Evolutionary conservation across 2,888 invertebrate genomes (phyloP), one percentile per base, ranked within the genome.

Genomic region (Dryomyza anilis): DNA sequence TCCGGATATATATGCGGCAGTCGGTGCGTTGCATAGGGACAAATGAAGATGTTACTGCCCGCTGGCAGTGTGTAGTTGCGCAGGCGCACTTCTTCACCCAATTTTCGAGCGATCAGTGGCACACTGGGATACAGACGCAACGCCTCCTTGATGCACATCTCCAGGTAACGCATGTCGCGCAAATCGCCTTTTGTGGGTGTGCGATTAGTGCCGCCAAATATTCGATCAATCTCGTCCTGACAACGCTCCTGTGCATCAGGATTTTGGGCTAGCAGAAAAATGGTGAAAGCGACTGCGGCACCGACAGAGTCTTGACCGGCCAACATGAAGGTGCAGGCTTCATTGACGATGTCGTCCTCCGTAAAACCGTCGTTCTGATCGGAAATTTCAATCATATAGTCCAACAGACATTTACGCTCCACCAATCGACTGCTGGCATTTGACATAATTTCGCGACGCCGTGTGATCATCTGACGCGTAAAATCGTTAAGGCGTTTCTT

Each of bases 91-190:
- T 82, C 82, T 71, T 83, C 83, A 23, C 80, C 80, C 48, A 82
- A 67, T 62, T 80, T 78, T 2, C 83, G 78, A 1, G 83, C 83
- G 10, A 83, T 78, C 3, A 83, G 58, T 2, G 84, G 83, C 2
- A 83, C 83, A 68, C 83, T 84, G 27, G 84, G 84, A 71, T 82
- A 84, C 1, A 83, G 69, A 25, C 90, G 84, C 63, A 91, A 73
- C 0, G 89, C 85, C 78, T 91, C 91, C 75, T 91, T 91, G 52
- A 91, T 87, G 73, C 89, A 90, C 77, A 87, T 87, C 70, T 91
- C 91, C 69, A 90, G 79, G 73, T 89, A 91, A 43, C 86, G 85
- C 87, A 91, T 87, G 64, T 86, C 85, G 10, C 86, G 81, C 46
- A 91, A 75, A 69, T 88, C 87, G n/a, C 84, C 84, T 77, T 87